Base-by-base conservation (phyloP, 2,888 invertebrate genomes). In the Anthophora plumipes region DNA sequence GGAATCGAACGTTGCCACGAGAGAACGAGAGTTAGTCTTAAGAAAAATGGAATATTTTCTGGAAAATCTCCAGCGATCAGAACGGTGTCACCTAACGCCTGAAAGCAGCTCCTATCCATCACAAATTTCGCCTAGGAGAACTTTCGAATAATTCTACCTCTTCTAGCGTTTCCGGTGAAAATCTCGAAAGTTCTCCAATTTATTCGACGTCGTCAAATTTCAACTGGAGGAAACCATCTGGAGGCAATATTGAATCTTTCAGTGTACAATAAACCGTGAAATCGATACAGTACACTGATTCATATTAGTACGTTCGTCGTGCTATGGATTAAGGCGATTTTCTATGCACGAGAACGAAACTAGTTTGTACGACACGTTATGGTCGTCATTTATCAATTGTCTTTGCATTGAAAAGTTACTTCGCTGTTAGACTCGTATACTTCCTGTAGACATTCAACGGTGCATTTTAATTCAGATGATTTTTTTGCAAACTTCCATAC, bases 121-220 rank as follows among this genome's bases (percentile, higher is more conserved):
- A 22, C 14, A 14, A 43, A 60, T 41, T n/a, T 14, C 22, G 41
- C 0, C 0, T 8, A 22, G 4, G 41, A 22, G 41, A 22, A 60
- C 41, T 50, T 50, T 50, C n/a, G 31, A 64, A 64, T 39, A 39
- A 52, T 39, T 20, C 50, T 0, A 31, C 14, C 52, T 22, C 41
- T 25, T 22, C 39, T 41, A 54, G 4, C 31, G 17, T 54, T 52
- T 41, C 52, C 3, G 12, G 25, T 11, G 17, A 54, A n/a, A 41
- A 14, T 46, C 8, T 25, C 52, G 52, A 25, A 41, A 54, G 39
- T 67, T 54, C 39, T 54, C 4, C 64, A 37, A 64, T 64, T 64
- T 50, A 64, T 31, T 64, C 50, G 25, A 37, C 17, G 20, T n/a
- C 48, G 14, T 64, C 50, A 37, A 50, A 50, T 50, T n/a, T 37